Conservation (phyloP, 2,797 vertebrate species). For the Anas acuta region DNA sequence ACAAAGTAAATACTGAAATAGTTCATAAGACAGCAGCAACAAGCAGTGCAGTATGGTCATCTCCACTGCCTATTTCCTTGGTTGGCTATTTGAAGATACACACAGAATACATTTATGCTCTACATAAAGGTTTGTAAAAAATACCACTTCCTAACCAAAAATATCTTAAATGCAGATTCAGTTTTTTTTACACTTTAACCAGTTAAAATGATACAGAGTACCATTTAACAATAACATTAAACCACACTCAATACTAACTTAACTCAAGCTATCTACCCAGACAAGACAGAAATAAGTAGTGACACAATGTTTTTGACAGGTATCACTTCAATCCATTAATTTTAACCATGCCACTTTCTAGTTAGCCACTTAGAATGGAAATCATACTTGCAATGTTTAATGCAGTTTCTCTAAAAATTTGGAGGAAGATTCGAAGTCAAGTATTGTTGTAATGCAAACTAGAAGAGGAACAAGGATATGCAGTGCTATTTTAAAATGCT, state of each 20-base stretch:
- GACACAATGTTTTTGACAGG: not conserved
- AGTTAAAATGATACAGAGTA: rapidly evolving
- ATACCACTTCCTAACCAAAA: not conserved
- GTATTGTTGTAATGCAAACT: not conserved
- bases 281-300: not conserved
- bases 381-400: not conserved
- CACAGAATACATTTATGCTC: not conserved
- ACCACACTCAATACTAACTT: not conserved
- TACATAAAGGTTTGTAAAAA: not conserved
- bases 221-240: not conserved
- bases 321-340: not conserved
- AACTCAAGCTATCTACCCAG: not conserved
- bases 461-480: not conserved
- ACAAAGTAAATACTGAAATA: not conserved
- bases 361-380: not conserved
- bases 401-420: not conserved
- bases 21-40: not conserved
- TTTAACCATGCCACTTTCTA: not conserved
- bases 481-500: not conserved
- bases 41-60: not conserved
- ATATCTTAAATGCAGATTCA: not conserved
- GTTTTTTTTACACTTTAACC: not conserved
- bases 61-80: not conserved
- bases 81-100: not conserved
- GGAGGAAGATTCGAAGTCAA: not conserved